Percentiles rank a stretch among this genome's conserved stretches.
Evolutionary conservation across 2,888 invertebrate species (phyloP).

Genomic region (Drosophila eohydei): DNA sequence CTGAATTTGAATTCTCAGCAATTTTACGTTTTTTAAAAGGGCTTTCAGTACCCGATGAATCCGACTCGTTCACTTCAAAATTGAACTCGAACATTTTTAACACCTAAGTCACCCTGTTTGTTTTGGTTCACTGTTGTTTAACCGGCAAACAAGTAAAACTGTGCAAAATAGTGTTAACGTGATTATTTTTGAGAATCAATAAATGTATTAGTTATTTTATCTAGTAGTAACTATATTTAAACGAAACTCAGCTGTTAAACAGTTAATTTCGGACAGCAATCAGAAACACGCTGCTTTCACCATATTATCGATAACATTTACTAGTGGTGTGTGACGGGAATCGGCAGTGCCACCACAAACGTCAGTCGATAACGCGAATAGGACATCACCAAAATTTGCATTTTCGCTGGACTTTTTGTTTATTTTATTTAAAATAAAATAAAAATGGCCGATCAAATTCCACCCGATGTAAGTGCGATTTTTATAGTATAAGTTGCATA

Average conservation of each 20-base stretch:
- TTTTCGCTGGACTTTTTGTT: conserved; percentile 55
- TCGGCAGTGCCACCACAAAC: not conserved
- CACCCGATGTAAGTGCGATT: conserved; percentile 66
- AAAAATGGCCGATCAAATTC: conserved; percentile 79
- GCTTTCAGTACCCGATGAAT: conserved; percentile 37
- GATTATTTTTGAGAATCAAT: not conserved
- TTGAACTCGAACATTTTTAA: conserved; percentile 82
- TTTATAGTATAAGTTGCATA: not conserved
- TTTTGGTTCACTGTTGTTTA: conserved; percentile 4
- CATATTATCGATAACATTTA: conserved; percentile 29
- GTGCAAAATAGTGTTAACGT: not conserved
- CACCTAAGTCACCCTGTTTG: conserved; percentile 45
- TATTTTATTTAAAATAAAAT: conserved; percentile 46
- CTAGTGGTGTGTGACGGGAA: not conserved
- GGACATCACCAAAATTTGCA: conserved; percentile 54
- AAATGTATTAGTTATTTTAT: not conserved
- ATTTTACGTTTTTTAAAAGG: conserved; percentile 38
- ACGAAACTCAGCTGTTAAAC: not conserved
- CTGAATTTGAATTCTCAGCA: conserved; percentile 1
- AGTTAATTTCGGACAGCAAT: not conserved
- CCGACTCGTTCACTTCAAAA: conserved; percentile 72
- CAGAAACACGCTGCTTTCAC: conserved; percentile 25
- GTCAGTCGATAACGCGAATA: conserved; percentile 32
- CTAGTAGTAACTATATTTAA: not conserved
- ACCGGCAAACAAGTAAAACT: conserved; percentile 10